phyloP scores from a whole-genome alignment of 2,113 vertebrate species.

The Elaphurus davidianus region DNA sequence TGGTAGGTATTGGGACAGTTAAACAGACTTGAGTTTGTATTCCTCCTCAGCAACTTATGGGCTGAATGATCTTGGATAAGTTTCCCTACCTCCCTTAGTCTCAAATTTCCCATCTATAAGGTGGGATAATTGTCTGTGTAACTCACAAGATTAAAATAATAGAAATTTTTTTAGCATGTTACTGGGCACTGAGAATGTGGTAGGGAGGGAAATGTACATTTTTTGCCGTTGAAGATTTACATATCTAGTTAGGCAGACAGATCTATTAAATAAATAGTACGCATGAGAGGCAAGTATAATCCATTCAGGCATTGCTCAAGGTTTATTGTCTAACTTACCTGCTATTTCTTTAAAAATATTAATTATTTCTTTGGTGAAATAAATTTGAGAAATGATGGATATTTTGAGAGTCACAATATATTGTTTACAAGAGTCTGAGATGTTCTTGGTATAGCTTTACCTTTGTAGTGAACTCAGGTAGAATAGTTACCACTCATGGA shows the following conservation, averaged over 20 bases:
- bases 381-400: neutral
- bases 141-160: neutral
- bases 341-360: neutral
- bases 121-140: neutral
- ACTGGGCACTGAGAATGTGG: conserved; percentile 1
- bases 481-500: neutral
- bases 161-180: neutral
- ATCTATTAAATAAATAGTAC: neutral
- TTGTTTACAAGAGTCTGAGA: neutral
- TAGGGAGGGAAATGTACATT: neutral
- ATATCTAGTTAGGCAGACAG: conserved; percentile 22
- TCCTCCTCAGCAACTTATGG: neutral
- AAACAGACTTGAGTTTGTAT: conserved; percentile 13
- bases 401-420: neutral
- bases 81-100: neutral
- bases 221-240: conserved; percentile 28
- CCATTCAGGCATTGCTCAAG: neutral
- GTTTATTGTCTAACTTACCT: neutral
- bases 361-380: conserved; percentile 8
- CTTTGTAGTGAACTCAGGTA: neutral
- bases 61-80: neutral
- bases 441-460: neutral
- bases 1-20: neutral
- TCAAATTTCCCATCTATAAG: conserved; percentile 6
- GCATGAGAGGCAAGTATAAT: neutral